Conservation (phyloP, 2,113 vertebrate species). For the Solea solea region DNA sequence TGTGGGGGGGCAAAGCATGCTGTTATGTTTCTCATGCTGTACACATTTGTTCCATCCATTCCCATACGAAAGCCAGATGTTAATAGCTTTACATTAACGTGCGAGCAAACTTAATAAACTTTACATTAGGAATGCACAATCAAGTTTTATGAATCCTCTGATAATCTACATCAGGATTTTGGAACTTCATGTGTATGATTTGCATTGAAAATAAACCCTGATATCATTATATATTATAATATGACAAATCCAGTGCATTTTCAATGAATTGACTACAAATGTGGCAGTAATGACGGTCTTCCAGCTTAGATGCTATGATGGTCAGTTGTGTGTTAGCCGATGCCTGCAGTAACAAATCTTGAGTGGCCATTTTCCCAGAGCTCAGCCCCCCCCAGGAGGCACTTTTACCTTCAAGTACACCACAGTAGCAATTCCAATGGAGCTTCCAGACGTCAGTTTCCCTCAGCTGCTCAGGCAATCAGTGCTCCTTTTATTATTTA, state of each 20-base stretch:
- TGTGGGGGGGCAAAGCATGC: background rate
- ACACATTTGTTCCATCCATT: background rate
- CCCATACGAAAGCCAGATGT: background rate
- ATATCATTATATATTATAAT: no score
- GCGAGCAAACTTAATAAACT: background rate
- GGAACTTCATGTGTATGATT: background rate
- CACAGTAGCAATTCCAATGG: conserved; percentile 64
- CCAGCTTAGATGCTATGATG: background rate
- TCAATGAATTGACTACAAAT: background rate
- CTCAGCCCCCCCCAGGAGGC: conserved; percentile 50
- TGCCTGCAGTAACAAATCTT: conserved; percentile 66
- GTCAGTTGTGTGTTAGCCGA: conserved; percentile 56
- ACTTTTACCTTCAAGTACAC: conserved; percentile 41
- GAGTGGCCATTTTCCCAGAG: conserved; percentile 52
- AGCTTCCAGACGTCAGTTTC: conserved; percentile 69
- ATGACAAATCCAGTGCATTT: background rate
- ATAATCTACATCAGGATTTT: background rate
- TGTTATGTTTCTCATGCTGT: background rate
- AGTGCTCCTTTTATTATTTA: conserved; percentile 40
- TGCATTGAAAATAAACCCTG: background rate
- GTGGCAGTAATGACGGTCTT: background rate
- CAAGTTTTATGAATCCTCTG: background rate
- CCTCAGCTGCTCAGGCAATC: conserved; percentile 81
- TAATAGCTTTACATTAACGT: background rate
- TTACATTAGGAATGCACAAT: background rate